Evolutionary conservation across 2,113 vertebrate species (phyloP).

Genomic region (Rhinolophus ferrumequinum): DNA sequence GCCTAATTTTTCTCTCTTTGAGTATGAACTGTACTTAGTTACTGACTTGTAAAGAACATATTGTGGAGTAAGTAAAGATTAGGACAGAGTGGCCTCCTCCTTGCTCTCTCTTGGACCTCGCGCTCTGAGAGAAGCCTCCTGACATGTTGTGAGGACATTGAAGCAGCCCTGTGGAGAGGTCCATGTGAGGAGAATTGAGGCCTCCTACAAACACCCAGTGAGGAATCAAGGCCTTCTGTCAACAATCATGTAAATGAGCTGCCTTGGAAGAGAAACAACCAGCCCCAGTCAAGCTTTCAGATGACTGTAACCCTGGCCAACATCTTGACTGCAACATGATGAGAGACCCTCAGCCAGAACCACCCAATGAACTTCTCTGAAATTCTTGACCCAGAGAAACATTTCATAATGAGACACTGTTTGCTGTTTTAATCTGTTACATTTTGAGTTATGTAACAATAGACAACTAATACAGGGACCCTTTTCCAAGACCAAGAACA

Average conservation of each 20-base stretch:
- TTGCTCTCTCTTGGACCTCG: neutral
- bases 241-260: neutral
- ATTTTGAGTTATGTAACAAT: neutral
- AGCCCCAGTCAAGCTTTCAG: neutral
- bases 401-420: neutral
- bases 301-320: neutral
- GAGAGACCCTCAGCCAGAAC: neutral
- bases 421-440: neutral
- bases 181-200: neutral
- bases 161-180: no score
- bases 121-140: neutral
- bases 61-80: neutral
- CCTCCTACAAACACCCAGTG: neutral
- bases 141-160: neutral
- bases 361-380: neutral
- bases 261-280: no score
- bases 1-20: neutral
- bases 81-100: neutral
- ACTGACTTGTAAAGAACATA: neutral
- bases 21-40: neutral
- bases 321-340: neutral
- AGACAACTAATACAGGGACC: neutral
- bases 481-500: neutral
- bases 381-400: neutral
- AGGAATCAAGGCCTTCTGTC: neutral